Evolutionary conservation across 2,888 invertebrate genomes (phyloP).

Genomic region (Cheilosia pagana): DNA sequence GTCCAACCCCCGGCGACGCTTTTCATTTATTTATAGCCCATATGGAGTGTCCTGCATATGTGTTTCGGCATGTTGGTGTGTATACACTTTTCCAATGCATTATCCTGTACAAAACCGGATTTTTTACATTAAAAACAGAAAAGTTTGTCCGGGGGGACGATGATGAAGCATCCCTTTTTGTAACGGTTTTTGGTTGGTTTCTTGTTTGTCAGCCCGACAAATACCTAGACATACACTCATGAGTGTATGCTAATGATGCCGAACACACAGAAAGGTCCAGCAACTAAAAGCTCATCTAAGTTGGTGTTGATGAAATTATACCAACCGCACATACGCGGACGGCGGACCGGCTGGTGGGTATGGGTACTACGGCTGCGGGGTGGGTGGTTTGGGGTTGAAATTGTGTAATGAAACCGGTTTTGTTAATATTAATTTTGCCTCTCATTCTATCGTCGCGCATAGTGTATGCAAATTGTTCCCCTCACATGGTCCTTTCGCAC

Average conservation of each 20-base stretch:
- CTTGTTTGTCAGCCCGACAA: conserved; percentile 63
- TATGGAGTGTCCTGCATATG: conserved; percentile 41
- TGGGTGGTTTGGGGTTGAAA: conserved; percentile 53
- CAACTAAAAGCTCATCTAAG: conserved; percentile 75
- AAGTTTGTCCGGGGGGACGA: conserved; percentile 37
- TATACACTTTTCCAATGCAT: conserved; percentile 70
- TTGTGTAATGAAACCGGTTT: conserved; percentile 74
- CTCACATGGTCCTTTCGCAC: conserved; percentile 49
- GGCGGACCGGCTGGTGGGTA: conserved; percentile 58
- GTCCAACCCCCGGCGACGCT: conserved; percentile 15
- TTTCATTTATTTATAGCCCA: conserved; percentile 73
- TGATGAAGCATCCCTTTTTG: conserved; percentile 73
- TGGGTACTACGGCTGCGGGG: conserved; percentile 26
- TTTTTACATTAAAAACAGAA: conserved; percentile 54
- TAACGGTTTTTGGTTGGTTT: conserved; percentile 75
- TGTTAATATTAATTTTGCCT: conserved; percentile 72
- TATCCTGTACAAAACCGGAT: conserved; percentile 70
- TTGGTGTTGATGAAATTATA: conserved; percentile 75
- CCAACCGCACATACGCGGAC: conserved; percentile 72
- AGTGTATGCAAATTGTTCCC: conserved; percentile 69
- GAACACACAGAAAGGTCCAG: conserved; percentile 52
- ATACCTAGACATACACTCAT: conserved; percentile 10
- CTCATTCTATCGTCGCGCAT: conserved; percentile 52
- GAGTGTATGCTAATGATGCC: conserved; percentile 68
- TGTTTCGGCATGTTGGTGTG: conserved; percentile 40